Base-by-base conservation (phyloP, 2,797 vertebrate species). In the Darevskia nairensis region DNA sequence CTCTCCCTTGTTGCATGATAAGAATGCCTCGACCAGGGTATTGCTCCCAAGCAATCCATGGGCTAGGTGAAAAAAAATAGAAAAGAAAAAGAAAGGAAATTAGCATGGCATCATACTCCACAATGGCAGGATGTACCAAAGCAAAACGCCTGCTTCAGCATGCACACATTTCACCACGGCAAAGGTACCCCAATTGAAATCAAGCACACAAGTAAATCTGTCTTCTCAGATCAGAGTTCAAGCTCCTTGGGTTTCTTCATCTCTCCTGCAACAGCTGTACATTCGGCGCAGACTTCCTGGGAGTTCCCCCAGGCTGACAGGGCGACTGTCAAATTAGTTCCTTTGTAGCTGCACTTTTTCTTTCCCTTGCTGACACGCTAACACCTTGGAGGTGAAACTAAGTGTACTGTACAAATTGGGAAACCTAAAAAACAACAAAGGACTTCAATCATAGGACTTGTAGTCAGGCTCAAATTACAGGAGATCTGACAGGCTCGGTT, bases 371-470 rank as follows among this genome's bases (percentile, higher is more conserved):
- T 8, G 0, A 32, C 15, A 13, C 13, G 1, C 23, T 66, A 35
- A 6, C 23, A 64, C 74, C 84, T 79, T 6, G 17, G 55, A 88
- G 75, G 39, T 55, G 35, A 80, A 76, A 76, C 68, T 44, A 64
- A 35, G 15, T 32, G 76, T 41, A 5, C 68, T 74, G 50, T 74
- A 87, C 68, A 87, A 87, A 61, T 44, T 81, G 86, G 39, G 44
- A 55, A 61, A 72, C 6, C 61, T 46, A 64, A 32, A 50, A 7
- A 74, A 66, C 39, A 44, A 82, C 79, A 87, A 29, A 64, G 66
- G 29, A 75, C 71, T 76, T 75, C 29, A 82, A 50, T 76, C 59
- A 66, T 41, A 82, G n/a, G 61, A 79, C 7, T 32, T 61, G 71
- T 46, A 85, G 72, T 32, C 55, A 46, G n/a, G 21, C 21, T 64